Base-by-base conservation (phyloP, 1,140 invertebrate genomes). In the Dreissena rostriformis region DNA sequence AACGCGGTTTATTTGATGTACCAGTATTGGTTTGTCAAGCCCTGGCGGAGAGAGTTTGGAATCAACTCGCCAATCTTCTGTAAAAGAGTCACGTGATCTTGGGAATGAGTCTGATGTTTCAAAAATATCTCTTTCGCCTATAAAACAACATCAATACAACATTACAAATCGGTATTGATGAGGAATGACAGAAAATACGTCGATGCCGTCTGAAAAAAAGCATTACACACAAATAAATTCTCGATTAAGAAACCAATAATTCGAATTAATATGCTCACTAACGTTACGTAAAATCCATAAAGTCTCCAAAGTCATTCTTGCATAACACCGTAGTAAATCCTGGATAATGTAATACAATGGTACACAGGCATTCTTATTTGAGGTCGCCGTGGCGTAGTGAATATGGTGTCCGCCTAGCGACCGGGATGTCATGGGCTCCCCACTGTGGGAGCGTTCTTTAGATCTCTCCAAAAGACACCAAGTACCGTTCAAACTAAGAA, bases 111-210 rank as follows among this genome's bases (percentile, higher is more conserved):
- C 14, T 63, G 22, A 39, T 67, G 53, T 49, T 67, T 77, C 39
- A 77, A 1, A 39, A 24, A 19, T 5, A 76, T 55, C 6, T 72
- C 78, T 28, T 66, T 39, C 15, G 28, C 66, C 75, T 77, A 24
- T 52, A 75, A 77, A 77, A 24, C 51, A 52, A 8, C 39, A 52
- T 26, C 17, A n/a, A n/a, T n/a, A 8, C 6, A 67, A 22, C 66
- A 15, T 67, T 67, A 26, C 7, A 22, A 7, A 63, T n/a, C n/a
- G 19, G 61, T 5, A 7, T n/a, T 26, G 19, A 7, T n/a, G 24
- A n/a, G 24, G 19, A 5, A 63, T n/a, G 24, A 63, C 19, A 63
- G 19, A 2, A 88, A 85, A 85, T 88, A 82, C 86, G 86, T 65
- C 86, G 82, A 1, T 29, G 63, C 15, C 49, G 29, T 6, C 86